phyloP scores from a whole-genome alignment of 2,113 vertebrate species.

The Ascaphus truei region DNA sequence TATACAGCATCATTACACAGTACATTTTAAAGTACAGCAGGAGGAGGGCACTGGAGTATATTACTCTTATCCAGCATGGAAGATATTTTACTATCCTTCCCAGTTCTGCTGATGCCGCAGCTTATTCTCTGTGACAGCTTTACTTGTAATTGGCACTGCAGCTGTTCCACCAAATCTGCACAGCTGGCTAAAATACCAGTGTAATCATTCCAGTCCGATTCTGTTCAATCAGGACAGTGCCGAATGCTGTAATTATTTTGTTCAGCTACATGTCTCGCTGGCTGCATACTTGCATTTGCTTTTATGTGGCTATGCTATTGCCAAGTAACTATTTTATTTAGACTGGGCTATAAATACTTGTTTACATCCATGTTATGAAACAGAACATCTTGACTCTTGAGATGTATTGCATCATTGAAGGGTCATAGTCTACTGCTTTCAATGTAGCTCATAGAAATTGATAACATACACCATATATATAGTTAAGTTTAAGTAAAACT shows the following conservation, averaged over 20 bases:
- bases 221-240: neutral
- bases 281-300: neutral
- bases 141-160: neutral
- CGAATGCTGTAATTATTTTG: neutral
- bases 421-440: neutral
- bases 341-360: neutral
- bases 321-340: neutral
- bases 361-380: neutral
- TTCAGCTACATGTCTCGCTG: too few species aligned
- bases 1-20: too few species aligned
- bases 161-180: neutral
- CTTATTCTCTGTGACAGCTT: neutral
- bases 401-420: neutral
- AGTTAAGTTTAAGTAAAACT: too few species aligned
- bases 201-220: neutral
- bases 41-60: too few species aligned
- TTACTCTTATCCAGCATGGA: too few species aligned
- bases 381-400: too few species aligned
- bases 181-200: neutral
- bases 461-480: neutral
- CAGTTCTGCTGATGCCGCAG: too few species aligned
- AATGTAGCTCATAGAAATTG: neutral
- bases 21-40: too few species aligned
- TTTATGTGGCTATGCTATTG: neutral
- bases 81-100: too few species aligned